Evolutionary conservation across 2,113 vertebrate species (phyloP).

Genomic region (Rhagologus leucostigma): DNA sequence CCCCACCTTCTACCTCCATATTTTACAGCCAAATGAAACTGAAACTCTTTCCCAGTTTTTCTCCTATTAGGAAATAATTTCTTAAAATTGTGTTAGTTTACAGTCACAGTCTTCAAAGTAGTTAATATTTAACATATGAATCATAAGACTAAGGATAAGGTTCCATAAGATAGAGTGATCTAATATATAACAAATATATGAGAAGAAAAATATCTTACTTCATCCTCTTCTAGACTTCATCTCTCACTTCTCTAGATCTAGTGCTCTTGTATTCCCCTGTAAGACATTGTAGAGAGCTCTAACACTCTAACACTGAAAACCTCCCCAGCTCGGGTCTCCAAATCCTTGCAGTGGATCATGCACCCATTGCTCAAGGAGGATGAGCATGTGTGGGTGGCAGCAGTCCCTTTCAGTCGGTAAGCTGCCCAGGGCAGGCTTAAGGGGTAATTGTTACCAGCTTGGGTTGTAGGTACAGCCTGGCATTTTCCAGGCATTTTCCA

Average conservation of each 20-base stretch:
- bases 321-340: background rate
- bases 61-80: background rate
- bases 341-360: background rate
- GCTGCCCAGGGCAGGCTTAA: no score
- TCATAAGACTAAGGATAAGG: background rate
- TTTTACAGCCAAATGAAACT: background rate
- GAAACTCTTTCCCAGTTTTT: background rate
- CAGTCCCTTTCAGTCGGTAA: background rate
- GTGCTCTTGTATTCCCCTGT: background rate
- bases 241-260: background rate
- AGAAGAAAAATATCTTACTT: background rate
- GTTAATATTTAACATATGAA: background rate
- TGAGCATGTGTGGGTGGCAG: background rate
- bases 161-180: background rate
- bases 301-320: background rate
- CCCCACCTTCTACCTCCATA: background rate
- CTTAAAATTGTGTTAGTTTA: background rate
- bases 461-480: background rate
- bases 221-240: background rate
- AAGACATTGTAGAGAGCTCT: background rate
- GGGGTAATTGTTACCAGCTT: background rate
- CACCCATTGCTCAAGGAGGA: background rate
- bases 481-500: background rate
- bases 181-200: background rate
- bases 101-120: background rate